These are phyloP conservation scores for Stichodactyla helianthus DNA, from an alignment of 64 coral and sea anemone species.

Conservation along the genomic window DNA sequence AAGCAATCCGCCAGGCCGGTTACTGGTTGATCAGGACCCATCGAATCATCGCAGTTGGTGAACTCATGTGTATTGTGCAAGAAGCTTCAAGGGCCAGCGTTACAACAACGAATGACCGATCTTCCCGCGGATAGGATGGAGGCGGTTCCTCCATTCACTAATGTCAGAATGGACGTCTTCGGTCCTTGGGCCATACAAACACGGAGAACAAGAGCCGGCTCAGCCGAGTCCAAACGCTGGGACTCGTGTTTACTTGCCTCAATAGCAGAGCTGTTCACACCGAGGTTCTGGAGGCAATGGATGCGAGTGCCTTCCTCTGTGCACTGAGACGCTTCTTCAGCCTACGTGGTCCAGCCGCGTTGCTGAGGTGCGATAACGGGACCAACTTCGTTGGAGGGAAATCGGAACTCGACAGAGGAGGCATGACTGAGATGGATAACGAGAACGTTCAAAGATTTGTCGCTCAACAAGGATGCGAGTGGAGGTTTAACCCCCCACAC, in stretches of 20 bases:
- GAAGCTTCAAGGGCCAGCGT: neutral
- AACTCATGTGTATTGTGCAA: conserved; percentile 11
- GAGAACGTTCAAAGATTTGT: conserved; percentile 31
- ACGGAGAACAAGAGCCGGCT: conserved; percentile 28
- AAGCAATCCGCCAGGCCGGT: conserved; percentile 17
- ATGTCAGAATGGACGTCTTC: conserved; percentile 35
- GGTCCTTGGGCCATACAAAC: conserved; percentile 28
- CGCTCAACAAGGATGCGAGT: too few relatives aligned
- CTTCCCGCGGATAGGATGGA: conserved; percentile 21
- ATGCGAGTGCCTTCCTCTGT: conserved; percentile 11
- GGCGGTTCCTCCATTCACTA: conserved; percentile 1
- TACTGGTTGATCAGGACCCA: conserved; percentile 45
- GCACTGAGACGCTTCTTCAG: conserved; percentile 10
- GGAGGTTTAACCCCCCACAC: too few relatives aligned
- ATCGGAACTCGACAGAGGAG: neutral
- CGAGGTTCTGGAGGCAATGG: conserved; percentile 41
- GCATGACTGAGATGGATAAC: neutral
- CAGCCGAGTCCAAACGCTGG: conserved; percentile 29
- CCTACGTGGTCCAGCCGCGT: neutral
- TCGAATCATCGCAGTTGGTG: neutral
- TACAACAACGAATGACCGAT: conserved; percentile 33
- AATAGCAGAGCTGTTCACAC: conserved; percentile 45
- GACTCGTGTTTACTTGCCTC: conserved; percentile 42
- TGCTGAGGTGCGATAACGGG: conserved; percentile 6
- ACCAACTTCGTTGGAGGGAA: conserved; percentile 23